Conservation (phyloP, 2,797 vertebrate species). For the Tauraco hartlaubi region DNA sequence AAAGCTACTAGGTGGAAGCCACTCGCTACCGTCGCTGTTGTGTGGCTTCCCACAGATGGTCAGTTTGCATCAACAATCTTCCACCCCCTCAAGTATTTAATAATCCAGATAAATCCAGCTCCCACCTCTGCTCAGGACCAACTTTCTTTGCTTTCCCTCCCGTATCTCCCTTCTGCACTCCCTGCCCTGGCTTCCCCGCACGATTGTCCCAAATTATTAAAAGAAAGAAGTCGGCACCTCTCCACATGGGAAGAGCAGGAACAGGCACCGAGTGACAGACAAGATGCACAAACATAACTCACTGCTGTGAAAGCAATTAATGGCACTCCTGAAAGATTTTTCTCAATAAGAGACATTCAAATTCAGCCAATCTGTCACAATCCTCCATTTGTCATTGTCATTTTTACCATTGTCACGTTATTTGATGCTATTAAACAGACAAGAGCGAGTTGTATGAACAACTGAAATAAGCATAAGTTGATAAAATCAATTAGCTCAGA, state of each 20-base stretch:
- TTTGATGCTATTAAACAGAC: conserved; percentile 43
- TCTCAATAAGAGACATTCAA: conserved; percentile 43
- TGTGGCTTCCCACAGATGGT: neutral
- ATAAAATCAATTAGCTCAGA: conserved; percentile 59
- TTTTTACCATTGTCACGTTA: conserved; percentile 50
- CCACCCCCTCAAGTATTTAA: neutral
- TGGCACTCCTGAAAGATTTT: conserved; percentile 44
- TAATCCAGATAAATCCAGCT: neutral
- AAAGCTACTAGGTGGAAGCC: neutral
- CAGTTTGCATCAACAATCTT: neutral
- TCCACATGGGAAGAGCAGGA: neutral
- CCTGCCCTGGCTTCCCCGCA: neutral
- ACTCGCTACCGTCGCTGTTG: neutral
- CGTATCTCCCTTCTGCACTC: neutral
- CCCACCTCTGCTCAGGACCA: neutral
- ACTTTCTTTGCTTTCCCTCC: neutral
- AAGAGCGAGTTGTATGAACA: conserved; percentile 28
- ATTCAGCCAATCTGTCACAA: conserved; percentile 64
- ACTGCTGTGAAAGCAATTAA: conserved; percentile 52
- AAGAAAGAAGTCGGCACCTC: neutral
- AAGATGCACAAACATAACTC: conserved; percentile 59
- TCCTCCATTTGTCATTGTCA: conserved; percentile 44
- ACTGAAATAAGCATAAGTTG: conserved; percentile 40
- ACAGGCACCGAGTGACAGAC: conserved; percentile 44
- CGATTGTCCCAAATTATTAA: neutral